phyloP scores from a whole-genome alignment of 2,888 invertebrate genomes.

The Athripsodes cinereus region DNA sequence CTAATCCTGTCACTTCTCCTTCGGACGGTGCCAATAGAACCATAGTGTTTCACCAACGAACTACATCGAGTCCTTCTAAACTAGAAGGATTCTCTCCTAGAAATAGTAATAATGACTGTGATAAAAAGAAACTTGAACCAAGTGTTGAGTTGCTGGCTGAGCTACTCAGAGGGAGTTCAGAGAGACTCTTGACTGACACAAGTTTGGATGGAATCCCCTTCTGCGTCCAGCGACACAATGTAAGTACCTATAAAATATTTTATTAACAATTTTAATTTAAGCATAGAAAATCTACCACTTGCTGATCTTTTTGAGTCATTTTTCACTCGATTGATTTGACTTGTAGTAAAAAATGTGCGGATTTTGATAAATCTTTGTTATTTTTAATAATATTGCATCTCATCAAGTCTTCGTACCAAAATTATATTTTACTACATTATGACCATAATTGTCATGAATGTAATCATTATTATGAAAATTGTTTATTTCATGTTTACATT shows the following conservation, averaged over 20 bases:
- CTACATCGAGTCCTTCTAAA: conserved; percentile 75
- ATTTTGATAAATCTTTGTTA: no score
- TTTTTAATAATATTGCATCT: no score
- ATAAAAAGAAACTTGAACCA: conserved; percentile 38
- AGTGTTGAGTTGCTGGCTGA: conserved; percentile 69
- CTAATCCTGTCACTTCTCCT: conserved; percentile 37
- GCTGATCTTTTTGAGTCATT: no score
- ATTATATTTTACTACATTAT: no score
- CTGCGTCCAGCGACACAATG: conserved; percentile 48
- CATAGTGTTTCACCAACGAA: conserved; percentile 60
- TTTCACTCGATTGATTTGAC: no score
- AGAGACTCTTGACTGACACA: conserved; percentile 60
- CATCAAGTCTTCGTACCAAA: no score
- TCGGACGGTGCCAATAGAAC: conserved; percentile 41
- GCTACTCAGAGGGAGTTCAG: conserved; percentile 72
- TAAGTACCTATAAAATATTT: conserved; percentile 36
- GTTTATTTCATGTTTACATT: no score
- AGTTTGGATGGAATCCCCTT: conserved; percentile 49
- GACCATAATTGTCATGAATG: no score
- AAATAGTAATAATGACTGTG: conserved; percentile 26
- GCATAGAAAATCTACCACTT: no score
- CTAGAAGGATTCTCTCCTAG: conserved; percentile 51
- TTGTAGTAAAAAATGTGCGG: no score
- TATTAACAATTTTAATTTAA: no score
- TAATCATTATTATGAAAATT: no score